Base-by-base conservation (phyloP, 2,888 invertebrate genomes). In the Luperina nickerlii region DNA sequence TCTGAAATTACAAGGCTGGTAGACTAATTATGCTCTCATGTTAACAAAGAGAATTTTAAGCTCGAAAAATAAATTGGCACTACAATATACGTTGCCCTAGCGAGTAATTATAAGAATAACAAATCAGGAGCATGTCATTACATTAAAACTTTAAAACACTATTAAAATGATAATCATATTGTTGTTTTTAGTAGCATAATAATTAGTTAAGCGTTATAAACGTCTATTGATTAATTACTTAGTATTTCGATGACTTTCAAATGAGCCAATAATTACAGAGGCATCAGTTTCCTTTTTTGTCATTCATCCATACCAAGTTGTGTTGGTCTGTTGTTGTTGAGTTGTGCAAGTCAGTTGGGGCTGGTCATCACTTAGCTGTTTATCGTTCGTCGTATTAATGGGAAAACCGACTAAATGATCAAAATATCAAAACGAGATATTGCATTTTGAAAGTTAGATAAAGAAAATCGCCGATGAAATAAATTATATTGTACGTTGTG, bases 1-100 rank as follows among this genome's bases (percentile, higher is more conserved):
- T 27, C 62, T 62, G n/a, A 80, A 80, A 78, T 84, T 62, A 78
- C 27, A 27, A 48, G 42, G 78, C 67, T 68, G 13, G 18, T 68
- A 48, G 45, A 68, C 38, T 62, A 62, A 84, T 78, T 57, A 57
- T 57, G 24, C 27, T 63, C 15, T 79, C 48, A 42, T n/a, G 65
- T 62, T 32, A 6, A 77, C 62, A 65, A 74, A 74, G 38, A 42
- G 3, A 67, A 67, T 62, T 42, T n/a, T 63, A 18, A 51, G 57
- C 32, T 67, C 13, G 5, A 13, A 24, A 51, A 73, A 74, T 38
- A 60, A 76, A 86, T 76, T 72, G 51, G 8, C 51, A 65, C 60
- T 87, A 74, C 62, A 76, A 68, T 84, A 20, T 9, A 62, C 67
- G 38, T 32, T 38, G 45, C 38, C 54, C 63, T 71, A 71, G 73